These are phyloP conservation scores for Sturmia bella DNA, from an alignment of 2,888 invertebrate species.

Conservation along the genomic window DNA sequence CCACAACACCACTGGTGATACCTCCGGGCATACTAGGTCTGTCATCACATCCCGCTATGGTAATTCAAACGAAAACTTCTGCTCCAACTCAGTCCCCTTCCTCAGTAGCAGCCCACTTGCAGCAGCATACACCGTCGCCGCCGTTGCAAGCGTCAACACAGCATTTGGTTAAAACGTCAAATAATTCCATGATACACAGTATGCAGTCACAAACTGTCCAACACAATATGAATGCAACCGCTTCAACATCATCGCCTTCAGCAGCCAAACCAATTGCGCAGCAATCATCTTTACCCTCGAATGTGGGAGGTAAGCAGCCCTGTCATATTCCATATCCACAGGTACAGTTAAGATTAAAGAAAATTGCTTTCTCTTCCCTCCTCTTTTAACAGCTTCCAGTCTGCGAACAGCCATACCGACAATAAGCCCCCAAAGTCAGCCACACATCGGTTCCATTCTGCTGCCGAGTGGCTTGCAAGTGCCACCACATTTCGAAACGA, in stretches of 20 bases:
- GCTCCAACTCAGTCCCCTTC: slow-evolving; percentile 75
- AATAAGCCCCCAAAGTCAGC: slow-evolving; percentile 85
- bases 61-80: slow-evolving; percentile 76
- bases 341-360: background rate
- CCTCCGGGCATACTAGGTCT: slow-evolving; percentile 77
- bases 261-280: slow-evolving; percentile 72
- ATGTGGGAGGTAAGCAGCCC: slow-evolving; percentile 81
- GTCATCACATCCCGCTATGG: slow-evolving; percentile 75
- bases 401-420: slow-evolving; percentile 85
- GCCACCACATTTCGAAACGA: slow-evolving; percentile 84
- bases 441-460: slow-evolving; percentile 83
- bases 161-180: slow-evolving; percentile 68
- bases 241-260: slow-evolving; percentile 83
- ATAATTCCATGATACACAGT: slow-evolving; percentile 77
- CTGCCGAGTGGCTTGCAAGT: slow-evolving; percentile 84
- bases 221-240: slow-evolving; percentile 82
- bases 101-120: slow-evolving; percentile 75
- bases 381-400: slow-evolving; percentile 73
- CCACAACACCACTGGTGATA: slow-evolving; percentile 72
- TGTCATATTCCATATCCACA: background rate
- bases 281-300: slow-evolving; percentile 73
- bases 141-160: slow-evolving; percentile 72
- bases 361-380: background rate
- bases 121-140: slow-evolving; percentile 78
- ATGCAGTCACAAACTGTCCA: slow-evolving; percentile 78